Percentiles rank a stretch among this genome's conserved stretches.
phyloP scores from a whole-genome alignment of 2,797 vertebrate genomes.

The Gymnothorax javanicus region DNA sequence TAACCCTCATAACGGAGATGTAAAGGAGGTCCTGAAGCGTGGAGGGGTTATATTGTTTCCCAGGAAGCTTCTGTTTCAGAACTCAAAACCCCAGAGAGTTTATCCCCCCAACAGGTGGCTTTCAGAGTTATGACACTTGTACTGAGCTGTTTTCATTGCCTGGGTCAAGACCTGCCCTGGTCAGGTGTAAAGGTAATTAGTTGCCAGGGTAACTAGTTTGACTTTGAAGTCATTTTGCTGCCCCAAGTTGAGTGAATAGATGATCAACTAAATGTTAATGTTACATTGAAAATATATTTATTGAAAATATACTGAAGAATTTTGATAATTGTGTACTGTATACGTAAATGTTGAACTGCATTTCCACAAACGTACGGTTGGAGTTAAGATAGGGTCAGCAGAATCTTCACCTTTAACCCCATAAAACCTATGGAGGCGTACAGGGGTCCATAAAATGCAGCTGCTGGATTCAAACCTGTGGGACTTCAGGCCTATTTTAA shows the following conservation, averaged over 20 bases:
- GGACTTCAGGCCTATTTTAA: not conserved
- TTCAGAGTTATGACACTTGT: conserved; percentile 20
- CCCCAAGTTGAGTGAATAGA: not conserved
- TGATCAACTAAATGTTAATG: not conserved
- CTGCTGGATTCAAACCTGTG: not conserved
- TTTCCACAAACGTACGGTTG: too few relatives aligned
- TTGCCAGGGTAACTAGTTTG: not conserved
- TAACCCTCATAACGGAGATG: conserved; percentile 13
- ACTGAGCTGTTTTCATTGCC: conserved; percentile 20
- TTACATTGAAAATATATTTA: not conserved
- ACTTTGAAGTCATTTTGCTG: not conserved
- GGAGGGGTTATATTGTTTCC: conserved; percentile 37
- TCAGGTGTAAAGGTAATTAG: conserved; percentile 10
- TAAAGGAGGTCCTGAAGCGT: conserved; percentile 29
- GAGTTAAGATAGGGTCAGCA: too few relatives aligned
- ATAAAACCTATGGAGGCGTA: too few relatives aligned
- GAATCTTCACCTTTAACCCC: too few relatives aligned
- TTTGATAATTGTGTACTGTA: not conserved
- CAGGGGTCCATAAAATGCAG: too few relatives aligned
- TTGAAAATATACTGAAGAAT: not conserved
- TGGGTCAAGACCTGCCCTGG: conserved; percentile 22
- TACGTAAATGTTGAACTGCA: too few relatives aligned
- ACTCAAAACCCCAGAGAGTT: conserved; percentile 27
- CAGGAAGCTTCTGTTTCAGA: conserved; percentile 32
- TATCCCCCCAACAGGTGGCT: conserved; percentile 12